phyloP scores from a whole-genome alignment of 2,888 invertebrate genomes.

The Athalia circularis region DNA sequence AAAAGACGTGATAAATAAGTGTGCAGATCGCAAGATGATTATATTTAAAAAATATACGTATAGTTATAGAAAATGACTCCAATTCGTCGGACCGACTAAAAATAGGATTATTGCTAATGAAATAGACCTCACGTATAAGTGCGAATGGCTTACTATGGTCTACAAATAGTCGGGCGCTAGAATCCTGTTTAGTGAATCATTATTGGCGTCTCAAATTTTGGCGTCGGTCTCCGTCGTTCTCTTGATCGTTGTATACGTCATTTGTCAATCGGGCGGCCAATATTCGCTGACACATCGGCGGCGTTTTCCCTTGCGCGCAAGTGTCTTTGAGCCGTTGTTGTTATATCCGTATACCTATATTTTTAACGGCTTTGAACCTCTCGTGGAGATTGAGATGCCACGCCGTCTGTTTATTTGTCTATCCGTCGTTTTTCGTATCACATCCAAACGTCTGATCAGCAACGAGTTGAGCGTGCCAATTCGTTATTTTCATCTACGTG shows the following conservation, averaged over 20 bases:
- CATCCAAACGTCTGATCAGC: not conserved
- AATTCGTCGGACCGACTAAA: constrained; percentile 18
- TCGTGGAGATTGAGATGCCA: constrained; percentile 18
- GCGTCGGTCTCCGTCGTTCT: not conserved
- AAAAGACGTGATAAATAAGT: not conserved
- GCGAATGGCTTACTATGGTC: not conserved
- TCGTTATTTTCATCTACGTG: not conserved
- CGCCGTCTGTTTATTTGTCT: constrained; percentile 41
- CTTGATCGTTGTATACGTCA: constrained; percentile 9
- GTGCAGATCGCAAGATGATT: constrained; percentile 1
- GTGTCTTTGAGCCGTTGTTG: constrained; percentile 22
- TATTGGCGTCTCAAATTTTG: constrained; percentile 14
- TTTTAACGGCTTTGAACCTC: constrained; percentile 17
- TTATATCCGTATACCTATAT: not conserved
- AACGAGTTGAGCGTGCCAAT: not conserved
- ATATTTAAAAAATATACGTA: constrained; percentile 21
- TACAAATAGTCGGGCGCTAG: not conserved
- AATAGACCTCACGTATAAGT: constrained; percentile 24
- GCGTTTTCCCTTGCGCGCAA: not conserved
- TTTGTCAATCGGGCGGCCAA: constrained; percentile 37
- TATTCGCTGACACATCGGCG: constrained; percentile 22
- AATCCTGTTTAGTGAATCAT: constrained; percentile 39
- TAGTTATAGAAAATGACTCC: constrained; percentile 13
- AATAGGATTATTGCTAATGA: constrained; percentile 37
- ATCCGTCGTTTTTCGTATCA: constrained; percentile 9